Evolutionary conservation across 2,797 vertebrate species (phyloP), one percentile per base, ranked within the genome.

Genomic region (Linurgus olivaceus): DNA sequence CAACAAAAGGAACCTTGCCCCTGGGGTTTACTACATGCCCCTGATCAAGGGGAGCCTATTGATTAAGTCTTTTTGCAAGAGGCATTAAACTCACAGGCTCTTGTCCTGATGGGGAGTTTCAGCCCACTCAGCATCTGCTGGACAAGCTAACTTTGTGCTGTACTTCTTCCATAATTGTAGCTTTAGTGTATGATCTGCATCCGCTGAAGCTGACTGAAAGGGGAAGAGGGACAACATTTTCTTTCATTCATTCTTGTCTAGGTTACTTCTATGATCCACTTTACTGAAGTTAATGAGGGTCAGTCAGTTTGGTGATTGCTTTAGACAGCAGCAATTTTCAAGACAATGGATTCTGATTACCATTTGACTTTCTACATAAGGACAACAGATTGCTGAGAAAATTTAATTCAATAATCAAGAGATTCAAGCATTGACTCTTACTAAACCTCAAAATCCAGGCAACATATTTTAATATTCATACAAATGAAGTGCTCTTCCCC

Each of bases 321-420:
- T 76, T 57, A 70, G 47, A 90, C n/a, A 52, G 21, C 7, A 59
- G 28, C 57, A 58, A 80, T 95, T 87, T 91, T 89, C 45, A 90
- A 86, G 70, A 88, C 85, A 95, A 93, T 57, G 59, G 86, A 85
- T 89, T 85, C 47, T 88, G 78, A 94, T 91, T 93, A 59, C 20
- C 63, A 71, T 92, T 92, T 93, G 50, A 94, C 35, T 77, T 62
- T 83, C 82, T 51, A 48, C 19, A 37, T 10, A 87, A 87, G 45
- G 31, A 85, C 61, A 92, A 81, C 44, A 88, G 74, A 88, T 55
- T 79, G 70, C 31, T 44, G 72, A 24, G 42, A 85, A 90, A 90
- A 96, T 66, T 94, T 92, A 96, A 95, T 90, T 94, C 91, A 94
- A 83, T 77, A 83, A 94, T 93, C 84, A 79, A 93, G 77, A 93